Evolutionary conservation across 2,113 vertebrate genomes (phyloP).

Genomic region (Phoenicopterus ruber): DNA sequence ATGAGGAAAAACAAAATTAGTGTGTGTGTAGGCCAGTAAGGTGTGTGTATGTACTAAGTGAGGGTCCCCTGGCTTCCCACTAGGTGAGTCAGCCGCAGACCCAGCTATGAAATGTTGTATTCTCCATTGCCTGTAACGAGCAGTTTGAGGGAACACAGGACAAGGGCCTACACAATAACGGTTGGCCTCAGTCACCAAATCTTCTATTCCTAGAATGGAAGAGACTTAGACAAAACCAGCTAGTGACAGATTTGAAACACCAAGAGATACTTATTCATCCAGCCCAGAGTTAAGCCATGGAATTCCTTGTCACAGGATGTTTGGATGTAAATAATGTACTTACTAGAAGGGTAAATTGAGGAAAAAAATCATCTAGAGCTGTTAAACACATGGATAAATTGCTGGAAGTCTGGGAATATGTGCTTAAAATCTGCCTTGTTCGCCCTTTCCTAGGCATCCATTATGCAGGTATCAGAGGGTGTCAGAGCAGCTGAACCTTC

Average conservation of each 20-base stretch:
- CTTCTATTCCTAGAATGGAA: not conserved
- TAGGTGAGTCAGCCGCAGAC: not conserved
- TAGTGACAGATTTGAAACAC: not conserved
- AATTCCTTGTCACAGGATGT: not conserved
- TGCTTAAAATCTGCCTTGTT: not conserved
- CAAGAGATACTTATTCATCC: not conserved
- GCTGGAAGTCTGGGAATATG: not conserved
- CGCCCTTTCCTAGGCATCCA: not conserved
- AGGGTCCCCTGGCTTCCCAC: not conserved
- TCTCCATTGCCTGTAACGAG: not conserved
- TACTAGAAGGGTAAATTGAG: not conserved
- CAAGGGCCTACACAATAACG: not conserved
- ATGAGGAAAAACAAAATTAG: not conserved
- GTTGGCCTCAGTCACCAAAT: not conserved
- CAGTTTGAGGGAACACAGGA: not conserved
- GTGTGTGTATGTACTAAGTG: not conserved
- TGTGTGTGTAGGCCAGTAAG: not conserved
- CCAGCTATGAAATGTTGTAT: not conserved
- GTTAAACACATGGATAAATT: not conserved
- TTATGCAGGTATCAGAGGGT: not conserved
- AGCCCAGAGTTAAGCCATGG: not conserved
- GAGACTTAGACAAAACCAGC: not conserved
- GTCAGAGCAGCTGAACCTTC: not conserved
- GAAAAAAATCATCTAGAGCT: not conserved
- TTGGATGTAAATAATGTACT: not conserved